These are phyloP conservation scores for Mimas tiliae DNA, from an alignment of 2,888 invertebrate genomes.

Conservation along the genomic window DNA sequence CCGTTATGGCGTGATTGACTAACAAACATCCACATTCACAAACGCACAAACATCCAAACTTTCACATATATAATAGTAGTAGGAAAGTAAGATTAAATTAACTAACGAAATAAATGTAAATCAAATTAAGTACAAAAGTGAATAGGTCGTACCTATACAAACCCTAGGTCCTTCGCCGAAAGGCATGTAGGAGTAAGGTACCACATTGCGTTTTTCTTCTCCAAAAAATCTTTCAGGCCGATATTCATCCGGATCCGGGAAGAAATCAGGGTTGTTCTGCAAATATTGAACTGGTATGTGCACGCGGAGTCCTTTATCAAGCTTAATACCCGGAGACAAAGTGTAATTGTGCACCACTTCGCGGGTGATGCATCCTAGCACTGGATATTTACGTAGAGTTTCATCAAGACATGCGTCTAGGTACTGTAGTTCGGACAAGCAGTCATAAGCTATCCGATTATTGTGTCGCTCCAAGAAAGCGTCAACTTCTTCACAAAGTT, in stretches of 20 bases:
- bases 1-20: no score
- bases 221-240: conserved; percentile 52
- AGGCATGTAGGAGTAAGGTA: conserved; percentile 49
- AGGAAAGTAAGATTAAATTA: no score
- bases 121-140: not conserved
- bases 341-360: conserved; percentile 48
- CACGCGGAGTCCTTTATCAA: conserved; percentile 49
- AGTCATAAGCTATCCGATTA: conserved; percentile 45
- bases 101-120: no score
- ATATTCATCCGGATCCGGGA: conserved; percentile 48
- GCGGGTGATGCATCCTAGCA: conserved; percentile 43
- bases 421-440: conserved; percentile 48
- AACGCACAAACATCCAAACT: no score
- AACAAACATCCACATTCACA: no score
- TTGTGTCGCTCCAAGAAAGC: conserved; percentile 40
- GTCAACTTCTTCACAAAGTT: conserved; percentile 48
- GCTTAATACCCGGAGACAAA: conserved; percentile 44
- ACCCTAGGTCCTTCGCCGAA: conserved; percentile 55
- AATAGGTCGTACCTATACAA: conserved; percentile 57
- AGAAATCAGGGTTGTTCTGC: conserved; percentile 47
- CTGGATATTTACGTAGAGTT: conserved; percentile 49
- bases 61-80: no score
- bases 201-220: conserved; percentile 43
- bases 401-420: conserved; percentile 51
- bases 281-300: conserved; percentile 51